Conservation (phyloP, 2,113 vertebrate genomes). For the Actenoides hombroni region DNA sequence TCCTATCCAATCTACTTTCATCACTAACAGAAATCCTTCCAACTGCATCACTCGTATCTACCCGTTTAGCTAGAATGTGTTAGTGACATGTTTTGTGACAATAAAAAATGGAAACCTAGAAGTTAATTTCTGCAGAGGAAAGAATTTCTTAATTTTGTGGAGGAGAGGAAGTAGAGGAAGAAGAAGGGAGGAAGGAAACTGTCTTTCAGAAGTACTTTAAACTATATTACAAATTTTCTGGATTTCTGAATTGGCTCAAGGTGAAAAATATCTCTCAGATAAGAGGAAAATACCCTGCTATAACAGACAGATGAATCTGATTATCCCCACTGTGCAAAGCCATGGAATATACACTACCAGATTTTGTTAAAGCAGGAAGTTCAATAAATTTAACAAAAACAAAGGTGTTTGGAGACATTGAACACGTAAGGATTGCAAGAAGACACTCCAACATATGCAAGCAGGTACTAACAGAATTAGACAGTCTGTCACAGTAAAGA, state of each 20-base stretch:
- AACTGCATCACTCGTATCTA: too few relatives aligned
- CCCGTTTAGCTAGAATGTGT: too few relatives aligned
- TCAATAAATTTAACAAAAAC: too few relatives aligned
- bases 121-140: neutral
- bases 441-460: too few relatives aligned
- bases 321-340: neutral
- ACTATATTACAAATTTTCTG: neutral
- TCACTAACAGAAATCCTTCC: too few relatives aligned
- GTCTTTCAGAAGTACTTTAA: neutral
- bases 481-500: too few relatives aligned
- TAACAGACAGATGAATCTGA: neutral
- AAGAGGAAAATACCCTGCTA: neutral
- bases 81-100: neutral
- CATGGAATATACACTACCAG: neutral
- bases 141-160: neutral
- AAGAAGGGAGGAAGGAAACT: neutral
- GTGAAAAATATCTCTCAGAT: neutral
- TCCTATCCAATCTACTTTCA: too few relatives aligned
- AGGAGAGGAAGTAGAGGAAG: neutral
- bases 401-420: too few relatives aligned
- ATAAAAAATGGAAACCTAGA: neutral
- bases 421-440: too few relatives aligned
- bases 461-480: too few relatives aligned
- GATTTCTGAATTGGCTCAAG: neutral
- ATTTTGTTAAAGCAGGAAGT: neutral